Percentiles rank a stretch among this genome's conserved stretches.
phyloP scores from a whole-genome alignment of 2,113 vertebrate species.

The Podarcis muralis region DNA sequence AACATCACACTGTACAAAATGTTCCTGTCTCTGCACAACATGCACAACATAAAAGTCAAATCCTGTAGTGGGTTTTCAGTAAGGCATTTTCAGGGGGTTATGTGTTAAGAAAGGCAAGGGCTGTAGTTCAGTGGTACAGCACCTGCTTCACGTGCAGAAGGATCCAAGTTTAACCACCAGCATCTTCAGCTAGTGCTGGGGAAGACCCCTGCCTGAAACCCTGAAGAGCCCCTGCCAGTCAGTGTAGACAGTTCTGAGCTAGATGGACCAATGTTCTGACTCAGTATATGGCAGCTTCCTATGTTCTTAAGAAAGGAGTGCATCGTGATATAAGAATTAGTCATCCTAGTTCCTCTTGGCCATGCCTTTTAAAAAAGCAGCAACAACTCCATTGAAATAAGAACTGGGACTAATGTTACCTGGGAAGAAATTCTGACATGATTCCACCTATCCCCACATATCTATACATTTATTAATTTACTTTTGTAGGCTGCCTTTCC shows the following conservation, averaged over 20 bases:
- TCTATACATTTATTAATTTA: neutral
- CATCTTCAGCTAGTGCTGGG: no score
- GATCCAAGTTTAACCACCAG: no score
- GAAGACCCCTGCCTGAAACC: no score
- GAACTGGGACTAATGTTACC: conserved; percentile 27
- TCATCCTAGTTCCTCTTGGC: conserved; percentile 41
- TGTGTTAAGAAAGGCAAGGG: no score
- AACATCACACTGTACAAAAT: conserved; percentile 28
- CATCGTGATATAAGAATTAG: conserved; percentile 34
- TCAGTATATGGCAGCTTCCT: conserved; percentile 7
- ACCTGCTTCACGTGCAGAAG: no score
- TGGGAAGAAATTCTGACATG: conserved; percentile 43
- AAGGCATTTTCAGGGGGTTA: conserved; percentile 47
- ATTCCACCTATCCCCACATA: conserved; percentile 36
- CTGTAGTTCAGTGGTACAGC: no score
- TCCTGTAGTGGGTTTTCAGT: conserved; percentile 56
- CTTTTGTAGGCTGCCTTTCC: neutral
- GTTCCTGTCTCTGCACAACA: conserved; percentile 35
- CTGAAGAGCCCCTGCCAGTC: no score
- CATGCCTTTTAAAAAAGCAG: conserved; percentile 9
- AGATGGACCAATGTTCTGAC: no score
- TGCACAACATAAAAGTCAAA: conserved; percentile 38
- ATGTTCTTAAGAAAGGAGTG: conserved; percentile 3
- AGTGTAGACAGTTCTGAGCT: no score
- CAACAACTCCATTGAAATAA: conserved; percentile 49